A percentile compares a stretch with the other conserved stretches of the same genome.
phyloP scores from a whole-genome alignment of 1,140 invertebrate species.

The Paramacrobiotus metropolitanus region DNA sequence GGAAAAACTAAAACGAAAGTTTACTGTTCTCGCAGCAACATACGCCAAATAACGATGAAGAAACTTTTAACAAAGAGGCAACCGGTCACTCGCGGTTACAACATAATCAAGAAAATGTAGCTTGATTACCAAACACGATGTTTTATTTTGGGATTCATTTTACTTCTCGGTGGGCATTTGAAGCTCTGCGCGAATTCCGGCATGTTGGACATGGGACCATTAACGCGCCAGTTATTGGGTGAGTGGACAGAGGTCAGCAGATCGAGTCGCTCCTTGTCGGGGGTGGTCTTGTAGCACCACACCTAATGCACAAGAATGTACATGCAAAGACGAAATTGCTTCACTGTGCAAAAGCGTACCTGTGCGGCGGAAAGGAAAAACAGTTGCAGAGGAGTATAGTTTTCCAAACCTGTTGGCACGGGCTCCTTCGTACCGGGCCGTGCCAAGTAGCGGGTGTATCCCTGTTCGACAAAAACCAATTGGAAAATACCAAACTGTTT shows the following conservation, averaged over 20 bases:
- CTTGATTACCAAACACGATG: conserved; percentile 80
- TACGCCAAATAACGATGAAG: no score
- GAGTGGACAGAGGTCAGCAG: background rate
- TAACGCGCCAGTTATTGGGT: conserved; percentile 1
- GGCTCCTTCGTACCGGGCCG: no score
- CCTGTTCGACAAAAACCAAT: no score
- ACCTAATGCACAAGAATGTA: conserved; percentile 19
- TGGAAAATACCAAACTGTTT: no score
- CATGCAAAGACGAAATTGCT: conserved; percentile 5
- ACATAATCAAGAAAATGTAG: no score
- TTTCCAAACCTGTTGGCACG: no score
- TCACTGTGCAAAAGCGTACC: conserved; percentile 16
- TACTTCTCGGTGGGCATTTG: conserved; percentile 1
- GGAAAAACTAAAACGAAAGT: no score
- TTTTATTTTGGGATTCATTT: conserved; percentile 34
- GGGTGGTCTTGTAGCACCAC: conserved; percentile 20
- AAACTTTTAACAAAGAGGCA: no score
- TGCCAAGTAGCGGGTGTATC: no score
- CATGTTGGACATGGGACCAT: conserved; percentile 6
- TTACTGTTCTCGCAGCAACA: no score
- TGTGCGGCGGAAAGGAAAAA: conserved; percentile 23
- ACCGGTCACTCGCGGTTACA: no score
- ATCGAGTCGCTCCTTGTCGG: conserved; percentile 24
- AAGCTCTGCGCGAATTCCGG: conserved; percentile 8
- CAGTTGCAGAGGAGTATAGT: conserved; percentile 18